These are phyloP conservation scores for rat (Rattus norvegicus) DNA, from an alignment of 2,113 vertebrate genomes.

Conservation along the genomic window DNA sequence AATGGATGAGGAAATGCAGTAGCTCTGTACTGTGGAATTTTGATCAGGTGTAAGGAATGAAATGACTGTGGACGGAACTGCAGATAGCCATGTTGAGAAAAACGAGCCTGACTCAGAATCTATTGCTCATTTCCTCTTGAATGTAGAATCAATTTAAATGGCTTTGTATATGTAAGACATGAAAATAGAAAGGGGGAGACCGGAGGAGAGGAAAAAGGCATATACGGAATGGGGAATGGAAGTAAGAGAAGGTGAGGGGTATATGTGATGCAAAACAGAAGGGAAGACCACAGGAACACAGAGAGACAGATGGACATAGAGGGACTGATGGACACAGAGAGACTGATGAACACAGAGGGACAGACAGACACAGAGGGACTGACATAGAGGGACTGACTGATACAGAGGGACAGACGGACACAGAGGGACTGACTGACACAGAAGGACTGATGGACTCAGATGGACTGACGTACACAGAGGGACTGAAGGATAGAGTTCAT, in stretches of 20 bases:
- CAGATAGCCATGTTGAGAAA: neutral
- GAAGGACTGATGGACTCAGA: too few species aligned
- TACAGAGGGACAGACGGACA: too few species aligned
- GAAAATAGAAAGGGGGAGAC: neutral
- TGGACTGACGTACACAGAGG: neutral
- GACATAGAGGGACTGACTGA: too few species aligned
- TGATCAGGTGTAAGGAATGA: neutral
- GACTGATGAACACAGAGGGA: too few species aligned
- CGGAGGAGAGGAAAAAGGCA: neutral
- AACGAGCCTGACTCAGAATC: neutral
- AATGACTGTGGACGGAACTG: neutral
- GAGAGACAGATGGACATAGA: too few species aligned
- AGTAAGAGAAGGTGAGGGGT: neutral
- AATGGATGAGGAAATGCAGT: neutral
- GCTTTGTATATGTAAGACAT: neutral
- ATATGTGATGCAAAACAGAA: neutral
- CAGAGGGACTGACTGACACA: too few species aligned
- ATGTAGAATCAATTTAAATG: neutral
- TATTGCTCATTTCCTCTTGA: neutral
- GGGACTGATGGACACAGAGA: too few species aligned
- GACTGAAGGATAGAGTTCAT: neutral
- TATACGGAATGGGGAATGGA: neutral
- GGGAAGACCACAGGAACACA: neutral
- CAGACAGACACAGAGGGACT: too few species aligned
- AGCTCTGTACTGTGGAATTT: neutral